phyloP scores from a whole-genome alignment of 1,140 invertebrate species.

The Brachystomella parvula region DNA sequence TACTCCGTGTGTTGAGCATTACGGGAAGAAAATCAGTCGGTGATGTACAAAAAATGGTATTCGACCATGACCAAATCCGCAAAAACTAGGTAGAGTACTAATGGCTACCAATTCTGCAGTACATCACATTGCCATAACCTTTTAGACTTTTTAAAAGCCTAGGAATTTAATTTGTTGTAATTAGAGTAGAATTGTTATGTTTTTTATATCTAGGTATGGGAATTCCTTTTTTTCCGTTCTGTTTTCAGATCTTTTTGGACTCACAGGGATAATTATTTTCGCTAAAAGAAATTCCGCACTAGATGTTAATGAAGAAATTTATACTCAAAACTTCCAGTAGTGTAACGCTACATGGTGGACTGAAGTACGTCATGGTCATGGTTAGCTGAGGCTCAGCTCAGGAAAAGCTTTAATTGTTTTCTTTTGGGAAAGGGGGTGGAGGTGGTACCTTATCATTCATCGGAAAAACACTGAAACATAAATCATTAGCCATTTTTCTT shows the following conservation, averaged over 20 bases:
- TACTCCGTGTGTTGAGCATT: neutral
- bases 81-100: neutral
- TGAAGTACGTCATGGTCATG: too few relatives aligned
- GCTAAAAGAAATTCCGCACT: neutral
- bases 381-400: too few relatives aligned
- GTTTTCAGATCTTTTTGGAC: neutral
- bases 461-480: too few relatives aligned
- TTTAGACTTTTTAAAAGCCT: neutral
- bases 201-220: conserved; percentile 3
- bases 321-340: neutral
- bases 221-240: neutral
- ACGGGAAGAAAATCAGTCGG: neutral
- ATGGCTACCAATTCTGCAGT: neutral
- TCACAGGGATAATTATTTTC: neutral
- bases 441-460: too few relatives aligned
- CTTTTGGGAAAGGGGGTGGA: neutral
- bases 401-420: too few relatives aligned
- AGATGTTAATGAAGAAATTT: neutral
- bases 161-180: neutral
- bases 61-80: conserved; percentile 8
- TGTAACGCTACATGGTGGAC: neutral
- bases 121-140: too few relatives aligned
- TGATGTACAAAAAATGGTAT: neutral
- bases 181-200: neutral
- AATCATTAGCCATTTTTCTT: too few relatives aligned